phyloP scores from a whole-genome alignment of 2,113 vertebrate species.

The Brachyistius frenatus region DNA sequence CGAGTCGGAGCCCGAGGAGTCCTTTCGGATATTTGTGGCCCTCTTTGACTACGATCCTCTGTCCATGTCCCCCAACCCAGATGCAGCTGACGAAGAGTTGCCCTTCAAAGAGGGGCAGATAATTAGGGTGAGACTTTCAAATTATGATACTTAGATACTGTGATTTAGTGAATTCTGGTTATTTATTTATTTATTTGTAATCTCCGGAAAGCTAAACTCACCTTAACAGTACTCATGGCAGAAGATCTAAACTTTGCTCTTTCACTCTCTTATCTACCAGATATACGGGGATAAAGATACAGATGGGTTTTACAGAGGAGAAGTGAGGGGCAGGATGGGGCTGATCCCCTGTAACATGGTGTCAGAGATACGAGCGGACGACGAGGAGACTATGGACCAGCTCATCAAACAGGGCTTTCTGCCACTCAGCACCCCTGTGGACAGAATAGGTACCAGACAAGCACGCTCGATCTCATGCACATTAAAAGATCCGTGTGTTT shows the following conservation, averaged over 20 bases:
- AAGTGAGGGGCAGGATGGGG: slow-evolving; percentile 90
- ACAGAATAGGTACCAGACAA: slow-evolving; percentile 87
- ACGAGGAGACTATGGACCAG: slow-evolving; percentile 94
- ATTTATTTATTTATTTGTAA: too few species aligned
- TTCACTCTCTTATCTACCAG: slow-evolving; percentile 72
- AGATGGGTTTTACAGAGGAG: slow-evolving; percentile 95
- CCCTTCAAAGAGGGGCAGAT: slow-evolving; percentile 98
- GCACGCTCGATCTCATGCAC: background rate
- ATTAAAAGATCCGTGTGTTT: too few species aligned
- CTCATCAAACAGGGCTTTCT: slow-evolving; percentile 96
- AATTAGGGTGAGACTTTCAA: slow-evolving; percentile 87
- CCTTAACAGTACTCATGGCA: background rate
- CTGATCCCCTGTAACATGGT: slow-evolving; percentile 99
- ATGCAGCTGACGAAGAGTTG: slow-evolving; percentile 95
- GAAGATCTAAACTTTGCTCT: background rate
- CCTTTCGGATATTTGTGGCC: slow-evolving; percentile 92
- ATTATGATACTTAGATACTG: background rate
- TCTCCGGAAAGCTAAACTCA: too few species aligned
- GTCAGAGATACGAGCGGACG: slow-evolving; percentile 95
- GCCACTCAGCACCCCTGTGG: slow-evolving; percentile 93
- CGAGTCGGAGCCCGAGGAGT: slow-evolving; percentile 92
- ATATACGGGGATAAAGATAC: slow-evolving; percentile 96
- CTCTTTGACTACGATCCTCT: slow-evolving; percentile 96
- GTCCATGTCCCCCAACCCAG: slow-evolving; percentile 97
- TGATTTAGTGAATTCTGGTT: too few species aligned